A percentile compares a stretch with the other conserved stretches of the same genome.
phyloP scores from a whole-genome alignment of 2,113 vertebrate species.

The Nycticryphes semicollaris region DNA sequence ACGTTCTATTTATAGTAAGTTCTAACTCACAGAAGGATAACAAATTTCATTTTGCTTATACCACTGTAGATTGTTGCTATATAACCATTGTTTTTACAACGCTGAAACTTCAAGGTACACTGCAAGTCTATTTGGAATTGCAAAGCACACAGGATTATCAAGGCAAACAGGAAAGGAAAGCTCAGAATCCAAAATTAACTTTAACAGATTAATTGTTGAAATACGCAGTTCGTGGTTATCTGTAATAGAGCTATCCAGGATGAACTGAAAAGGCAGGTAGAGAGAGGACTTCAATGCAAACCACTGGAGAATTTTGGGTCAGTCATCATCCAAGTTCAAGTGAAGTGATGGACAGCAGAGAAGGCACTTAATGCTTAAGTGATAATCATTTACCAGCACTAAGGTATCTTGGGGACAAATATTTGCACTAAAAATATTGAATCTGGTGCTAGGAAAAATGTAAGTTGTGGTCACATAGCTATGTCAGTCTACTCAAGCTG shows the following conservation, averaged over 20 bases:
- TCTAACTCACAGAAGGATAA: constrained; percentile 58
- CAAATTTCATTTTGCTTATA: constrained; percentile 62
- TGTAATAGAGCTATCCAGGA: background rate
- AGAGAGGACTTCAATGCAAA: background rate
- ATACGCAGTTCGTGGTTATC: background rate
- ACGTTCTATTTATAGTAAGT: constrained; percentile 73
- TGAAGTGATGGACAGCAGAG: background rate
- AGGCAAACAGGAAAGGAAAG: background rate
- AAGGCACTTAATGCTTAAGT: background rate
- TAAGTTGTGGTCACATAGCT: background rate
- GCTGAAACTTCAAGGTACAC: background rate
- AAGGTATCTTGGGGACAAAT: background rate
- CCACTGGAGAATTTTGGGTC: background rate
- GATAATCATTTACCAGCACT: background rate
- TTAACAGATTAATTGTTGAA: background rate
- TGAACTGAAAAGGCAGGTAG: background rate
- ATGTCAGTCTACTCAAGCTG: background rate
- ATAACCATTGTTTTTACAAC: constrained; percentile 9
- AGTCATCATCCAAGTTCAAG: background rate
- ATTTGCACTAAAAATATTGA: background rate
- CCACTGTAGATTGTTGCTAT: background rate
- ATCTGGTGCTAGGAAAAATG: background rate
- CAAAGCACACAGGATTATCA: background rate
- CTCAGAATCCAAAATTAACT: constrained; percentile 12
- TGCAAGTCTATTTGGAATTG: background rate